Evolutionary conservation across 1,140 invertebrate genomes (phyloP), one percentile per base, ranked within the genome.

Genomic region (Aporrectodea caliginosa): DNA sequence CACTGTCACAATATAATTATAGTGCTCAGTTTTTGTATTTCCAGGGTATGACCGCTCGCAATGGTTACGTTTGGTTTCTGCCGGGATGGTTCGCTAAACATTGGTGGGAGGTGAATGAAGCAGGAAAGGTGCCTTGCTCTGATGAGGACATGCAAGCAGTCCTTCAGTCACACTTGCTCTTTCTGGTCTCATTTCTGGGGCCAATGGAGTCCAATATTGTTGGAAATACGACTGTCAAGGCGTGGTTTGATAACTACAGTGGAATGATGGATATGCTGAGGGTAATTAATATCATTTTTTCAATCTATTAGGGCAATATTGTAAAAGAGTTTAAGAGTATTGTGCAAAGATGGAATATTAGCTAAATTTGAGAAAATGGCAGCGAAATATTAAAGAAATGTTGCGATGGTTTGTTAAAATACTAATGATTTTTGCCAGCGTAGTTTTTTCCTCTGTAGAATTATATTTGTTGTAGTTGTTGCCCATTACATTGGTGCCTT

Each of bases 21-120:
- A n/a, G n/a, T n/a, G n/a, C n/a, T n/a, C n/a, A n/a, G n/a, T n/a
- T n/a, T n/a, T n/a, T n/a, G n/a, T n/a, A n/a, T 58, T 22, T 58
- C 6, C 22, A 58, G 88, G 82, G 84, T 83, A 92, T 92, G 92
- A 92, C 91, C n/a, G 89, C 89, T 1, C 85, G 87, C 35, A 84
- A 93, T 75, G 92, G 93, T 12, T 95, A 93, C 85, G 91, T 94
- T 0, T 95, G 94, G 94, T 95, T 95, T 83, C 85, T 95, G 29
- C 94, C 94, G 0, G 86, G 90, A 0, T 94, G 93, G 93, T 90
- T 93, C 78, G 86, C 89, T 1, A 84, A 87, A 2, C 88, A 91
- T 77, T 93, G 93, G 92, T 92, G 91, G 84, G 90, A 93, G 81
- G 92, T 91, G 0, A 90, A 92, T 81, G 87, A 87, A 73, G 78